A percentile compares a stretch with the other conserved stretches of the same genome.
These are phyloP conservation scores for Chionis minor DNA, from an alignment of 2,113 vertebrate genomes.

Conservation along the genomic window DNA sequence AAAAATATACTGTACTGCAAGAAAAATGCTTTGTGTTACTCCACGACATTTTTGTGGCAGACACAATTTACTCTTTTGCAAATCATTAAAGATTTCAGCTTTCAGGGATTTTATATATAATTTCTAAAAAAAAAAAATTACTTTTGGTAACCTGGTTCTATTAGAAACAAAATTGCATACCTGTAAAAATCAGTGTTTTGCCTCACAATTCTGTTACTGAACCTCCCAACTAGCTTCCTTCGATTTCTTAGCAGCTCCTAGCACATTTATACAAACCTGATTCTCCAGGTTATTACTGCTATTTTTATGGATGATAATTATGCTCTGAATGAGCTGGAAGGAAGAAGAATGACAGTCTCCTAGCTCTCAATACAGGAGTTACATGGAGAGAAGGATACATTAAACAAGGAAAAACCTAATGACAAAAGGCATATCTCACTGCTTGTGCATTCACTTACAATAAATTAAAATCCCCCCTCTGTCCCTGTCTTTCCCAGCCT, in stretches of 20 bases:
- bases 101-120: neutral
- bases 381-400: neutral
- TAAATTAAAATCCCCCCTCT: neutral
- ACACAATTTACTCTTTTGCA: neutral
- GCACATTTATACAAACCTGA: neutral
- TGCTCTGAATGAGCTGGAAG: neutral
- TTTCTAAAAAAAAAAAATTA: neutral
- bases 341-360: neutral
- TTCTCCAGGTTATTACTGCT: neutral
- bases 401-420: neutral
- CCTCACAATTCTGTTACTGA: neutral
- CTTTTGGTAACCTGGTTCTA: neutral
- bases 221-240: neutral
- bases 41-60: neutral
- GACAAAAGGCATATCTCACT: neutral
- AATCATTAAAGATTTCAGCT: neutral
- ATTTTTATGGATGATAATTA: neutral
- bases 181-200: neutral
- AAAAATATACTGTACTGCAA: neutral
- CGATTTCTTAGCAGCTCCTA: neutral
- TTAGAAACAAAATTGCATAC: neutral
- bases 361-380: neutral
- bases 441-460: neutral
- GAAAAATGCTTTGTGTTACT: neutral
- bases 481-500: neutral